These are phyloP conservation scores for Siphonodentalium dalli DNA, from an alignment of 2,888 invertebrate species.

Conservation along the genomic window DNA sequence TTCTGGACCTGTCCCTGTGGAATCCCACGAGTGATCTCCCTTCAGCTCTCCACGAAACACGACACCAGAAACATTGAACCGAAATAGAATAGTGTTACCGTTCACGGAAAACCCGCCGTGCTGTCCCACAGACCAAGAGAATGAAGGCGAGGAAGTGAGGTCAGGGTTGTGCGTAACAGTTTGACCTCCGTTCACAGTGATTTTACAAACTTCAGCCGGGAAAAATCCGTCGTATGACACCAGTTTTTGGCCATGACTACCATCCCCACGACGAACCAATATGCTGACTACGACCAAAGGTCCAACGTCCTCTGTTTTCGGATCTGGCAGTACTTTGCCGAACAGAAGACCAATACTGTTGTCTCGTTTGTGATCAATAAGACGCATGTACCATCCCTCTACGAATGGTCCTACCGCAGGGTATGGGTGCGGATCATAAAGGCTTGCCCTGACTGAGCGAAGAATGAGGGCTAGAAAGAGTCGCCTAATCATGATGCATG, in stretches of 20 bases:
- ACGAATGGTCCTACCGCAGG: constrained; percentile 42
- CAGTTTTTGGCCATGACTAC: constrained; percentile 10
- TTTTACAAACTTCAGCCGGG: constrained; percentile 16
- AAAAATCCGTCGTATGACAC: constrained; percentile 27
- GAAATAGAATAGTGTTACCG: constrained; percentile 28
- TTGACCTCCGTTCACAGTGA: constrained; percentile 35
- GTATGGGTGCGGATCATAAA: constrained; percentile 42
- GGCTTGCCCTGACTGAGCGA: too few relatives aligned
- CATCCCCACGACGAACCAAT: constrained; percentile 9
- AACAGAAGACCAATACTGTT: constrained; percentile 36
- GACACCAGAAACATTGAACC: constrained; percentile 31
- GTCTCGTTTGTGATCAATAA: constrained; percentile 31
- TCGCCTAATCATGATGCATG: too few relatives aligned
- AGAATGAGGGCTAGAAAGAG: too few relatives aligned
- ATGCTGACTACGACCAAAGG: constrained; percentile 28
- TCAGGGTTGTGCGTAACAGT: constrained; percentile 38
- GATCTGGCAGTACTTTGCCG: constrained; percentile 38
- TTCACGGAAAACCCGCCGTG: constrained; percentile 29
- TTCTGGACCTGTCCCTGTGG: constrained; percentile 40
- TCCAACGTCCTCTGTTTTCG: neutral
- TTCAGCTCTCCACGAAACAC: constrained; percentile 28
- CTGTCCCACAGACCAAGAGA: constrained; percentile 30
- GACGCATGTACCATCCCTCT: constrained; percentile 48
- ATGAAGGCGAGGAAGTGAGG: constrained; percentile 33
- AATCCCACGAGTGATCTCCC: constrained; percentile 36